These are phyloP conservation scores for Amphiprion clarkii DNA, from an alignment of 2,797 vertebrate genomes.

Conservation along the genomic window DNA sequence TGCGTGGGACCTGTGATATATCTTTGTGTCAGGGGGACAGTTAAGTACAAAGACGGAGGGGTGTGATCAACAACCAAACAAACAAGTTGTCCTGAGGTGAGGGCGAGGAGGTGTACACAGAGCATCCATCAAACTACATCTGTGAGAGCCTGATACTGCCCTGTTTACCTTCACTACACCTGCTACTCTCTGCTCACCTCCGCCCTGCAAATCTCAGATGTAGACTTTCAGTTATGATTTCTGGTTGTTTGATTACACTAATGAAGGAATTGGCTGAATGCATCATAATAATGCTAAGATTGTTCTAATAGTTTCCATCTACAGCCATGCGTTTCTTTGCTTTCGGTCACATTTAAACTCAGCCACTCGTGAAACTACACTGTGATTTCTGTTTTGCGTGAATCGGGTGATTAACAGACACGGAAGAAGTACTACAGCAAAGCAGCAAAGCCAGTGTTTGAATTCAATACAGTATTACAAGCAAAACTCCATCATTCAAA, in stretches of 20 bases:
- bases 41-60: slow-evolving; percentile 76
- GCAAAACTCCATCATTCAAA: not conserved
- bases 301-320: not conserved
- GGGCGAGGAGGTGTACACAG: slow-evolving; percentile 71
- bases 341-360: no score
- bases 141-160: slow-evolving; percentile 74
- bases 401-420: no score
- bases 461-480: not conserved
- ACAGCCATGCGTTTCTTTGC: not conserved
- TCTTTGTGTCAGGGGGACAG: slow-evolving; percentile 76
- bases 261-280: no score
- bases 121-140: slow-evolving; percentile 82
- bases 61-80: slow-evolving; percentile 83
- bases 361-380: no score
- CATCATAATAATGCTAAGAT: no score
- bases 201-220: slow-evolving; percentile 27
- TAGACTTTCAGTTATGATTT: slow-evolving; percentile 23
- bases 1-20: slow-evolving; percentile 75
- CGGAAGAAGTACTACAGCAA: no score
- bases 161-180: slow-evolving; percentile 32
- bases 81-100: slow-evolving; percentile 75
- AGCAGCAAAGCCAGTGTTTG: no score
- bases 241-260: not conserved
- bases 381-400: no score
- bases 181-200: slow-evolving; percentile 34